Evolutionary conservation across 2,888 invertebrate species (phyloP), one percentile per base, ranked within the genome.

Genomic region (Hoplodrina ambigua): DNA sequence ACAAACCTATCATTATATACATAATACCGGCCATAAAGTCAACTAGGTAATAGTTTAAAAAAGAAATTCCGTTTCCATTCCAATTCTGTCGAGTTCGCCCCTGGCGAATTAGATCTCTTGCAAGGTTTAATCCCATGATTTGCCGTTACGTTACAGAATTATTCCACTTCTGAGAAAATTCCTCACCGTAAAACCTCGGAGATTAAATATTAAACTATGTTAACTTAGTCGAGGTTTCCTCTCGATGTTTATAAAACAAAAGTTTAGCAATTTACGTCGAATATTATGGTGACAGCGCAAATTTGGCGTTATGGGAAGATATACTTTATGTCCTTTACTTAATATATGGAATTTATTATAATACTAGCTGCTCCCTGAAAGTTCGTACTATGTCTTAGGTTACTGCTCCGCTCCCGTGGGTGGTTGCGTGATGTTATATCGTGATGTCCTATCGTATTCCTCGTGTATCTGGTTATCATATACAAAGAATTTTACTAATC

Each of bases 171-270:
- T 25, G 13, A 49, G 69, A 61, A 69, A 37, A 63, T 63, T n/a
- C 19, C 50, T 49, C 33, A 61, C 33, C 56, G 37, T 71, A 50
- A 30, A 62, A 52, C 2, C 62, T 52, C 67, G 67, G 62, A 78
- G 72, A 78, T 75, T 72, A 77, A 75, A 77, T 72, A 75, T 75
- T 77, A 78, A 75, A 67, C 75, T 72, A 78, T 67, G 72, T 66
- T 33, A 75, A 78, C 72, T 62, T 62, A 62, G 50, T 4, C 15
- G 41, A 67, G 63, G 70, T 60, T 75, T 70, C 55, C 67, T 77
- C 72, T 66, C 13, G n/a, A 62, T 72, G 78, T 75, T 76, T 63
- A 72, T 72, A 72, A 78, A 78, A 76, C 72, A 67, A 72, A 76
- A 76, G 78, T 75, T 78, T 72, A 15, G 59, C 59, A 78, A 78